phyloP scores from a whole-genome alignment of 92 coral and sea anemone species.

The Plumapathes pennacea region DNA sequence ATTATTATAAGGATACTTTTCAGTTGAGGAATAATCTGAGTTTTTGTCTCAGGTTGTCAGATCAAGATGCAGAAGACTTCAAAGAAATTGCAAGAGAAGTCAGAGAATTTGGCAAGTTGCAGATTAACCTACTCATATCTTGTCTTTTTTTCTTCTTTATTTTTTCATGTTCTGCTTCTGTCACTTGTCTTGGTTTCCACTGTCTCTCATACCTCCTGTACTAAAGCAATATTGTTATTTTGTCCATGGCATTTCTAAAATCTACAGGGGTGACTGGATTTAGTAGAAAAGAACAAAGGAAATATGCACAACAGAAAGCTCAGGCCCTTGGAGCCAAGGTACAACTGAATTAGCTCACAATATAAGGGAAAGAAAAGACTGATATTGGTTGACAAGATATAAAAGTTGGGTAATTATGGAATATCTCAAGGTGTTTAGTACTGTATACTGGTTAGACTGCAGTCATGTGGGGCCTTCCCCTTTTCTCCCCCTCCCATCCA shows the following conservation, averaged over 20 bases:
- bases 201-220: background rate
- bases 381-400: too few species aligned
- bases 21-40: too few species aligned
- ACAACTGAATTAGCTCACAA: background rate
- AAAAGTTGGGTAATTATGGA: too few species aligned
- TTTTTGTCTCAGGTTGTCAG: constrained; percentile 1
- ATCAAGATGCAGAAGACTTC: constrained; percentile 47
- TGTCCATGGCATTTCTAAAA: background rate
- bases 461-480: too few species aligned
- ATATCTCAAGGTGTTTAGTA: too few species aligned
- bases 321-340: constrained; percentile 92
- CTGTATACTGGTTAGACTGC: too few species aligned
- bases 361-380: too few species aligned
- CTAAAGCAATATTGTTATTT: background rate
- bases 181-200: background rate
- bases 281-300: constrained; percentile 72
- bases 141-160: background rate
- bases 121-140: background rate
- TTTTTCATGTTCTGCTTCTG: background rate
- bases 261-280: constrained; percentile 81
- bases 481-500: too few species aligned
- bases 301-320: constrained; percentile 78
- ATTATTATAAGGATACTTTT: too few species aligned
- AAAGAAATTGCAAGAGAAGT: constrained; percentile 77
- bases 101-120: constrained; percentile 71